phyloP scores from a whole-genome alignment of 2,797 vertebrate species.

The Lithobates pipiens region DNA sequence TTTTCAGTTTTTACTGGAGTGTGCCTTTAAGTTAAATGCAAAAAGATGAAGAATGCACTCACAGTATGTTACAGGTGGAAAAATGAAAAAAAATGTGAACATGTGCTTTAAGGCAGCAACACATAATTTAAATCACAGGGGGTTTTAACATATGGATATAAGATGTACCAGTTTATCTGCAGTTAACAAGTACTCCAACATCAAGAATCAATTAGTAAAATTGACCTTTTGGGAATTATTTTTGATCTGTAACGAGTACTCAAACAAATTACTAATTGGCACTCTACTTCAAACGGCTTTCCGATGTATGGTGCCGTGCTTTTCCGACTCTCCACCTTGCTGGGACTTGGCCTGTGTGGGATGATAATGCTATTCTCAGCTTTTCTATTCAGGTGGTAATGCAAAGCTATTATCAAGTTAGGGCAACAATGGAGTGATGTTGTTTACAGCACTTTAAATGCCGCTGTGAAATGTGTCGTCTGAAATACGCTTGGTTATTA shows the following conservation, averaged over 20 bases:
- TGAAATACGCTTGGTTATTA: too few relatives aligned
- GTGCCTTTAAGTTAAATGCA: not conserved
- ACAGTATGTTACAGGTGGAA: not conserved
- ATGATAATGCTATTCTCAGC: not conserved
- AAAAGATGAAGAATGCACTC: not conserved
- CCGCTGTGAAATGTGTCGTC: too few relatives aligned
- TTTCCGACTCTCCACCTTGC: constrained; percentile 1
- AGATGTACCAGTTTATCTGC: constrained; percentile 1
- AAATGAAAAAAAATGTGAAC: not conserved
- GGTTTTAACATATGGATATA: constrained; percentile 6
- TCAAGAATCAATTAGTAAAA: constrained; percentile 43
- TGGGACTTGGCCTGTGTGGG: not conserved
- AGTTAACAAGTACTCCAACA: constrained; percentile 19
- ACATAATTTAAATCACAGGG: not conserved
- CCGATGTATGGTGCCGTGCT: not conserved
- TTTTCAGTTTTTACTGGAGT: too few relatives aligned
- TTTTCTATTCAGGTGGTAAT: too few relatives aligned
- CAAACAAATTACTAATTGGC: constrained; percentile 42
- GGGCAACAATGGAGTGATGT: too few relatives aligned
- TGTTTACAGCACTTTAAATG: too few relatives aligned
- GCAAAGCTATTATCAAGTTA: too few relatives aligned
- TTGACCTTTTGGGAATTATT: constrained; percentile 42
- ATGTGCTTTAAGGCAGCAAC: not conserved
- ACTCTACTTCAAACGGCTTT: constrained; percentile 16
- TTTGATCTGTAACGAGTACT: constrained; percentile 30